Base-by-base conservation (phyloP, 2,797 vertebrate species). In the Decapterus maruadsi region DNA sequence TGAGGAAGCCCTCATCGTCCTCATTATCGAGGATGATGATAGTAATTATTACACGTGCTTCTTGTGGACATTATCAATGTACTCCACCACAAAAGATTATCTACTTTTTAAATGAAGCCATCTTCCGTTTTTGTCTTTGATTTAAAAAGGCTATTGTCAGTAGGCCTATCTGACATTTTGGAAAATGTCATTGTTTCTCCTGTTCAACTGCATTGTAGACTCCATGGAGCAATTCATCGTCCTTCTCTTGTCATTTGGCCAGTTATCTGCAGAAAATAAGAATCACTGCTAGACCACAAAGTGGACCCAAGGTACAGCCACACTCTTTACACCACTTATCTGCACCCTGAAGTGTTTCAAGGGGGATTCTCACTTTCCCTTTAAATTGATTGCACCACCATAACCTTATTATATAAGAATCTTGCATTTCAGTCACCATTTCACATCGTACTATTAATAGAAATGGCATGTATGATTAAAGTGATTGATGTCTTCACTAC, bases 401-500 rank as follows among this genome's bases (percentile, higher is more conserved):
- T 51, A 56, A 20, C 56, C 5, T 17, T 20, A 54, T 72, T 66
- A 77, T 26, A 1, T 69, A 72, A 69, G 43, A 75, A 26, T 26
- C 22, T 53, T 72, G n/a, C 50, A 45, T 66, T 66, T 60, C 7
- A 66, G 29, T 68, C 22, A 48, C 22, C 29, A 11, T 55, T 16
- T n/a, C 43, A 17, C n/a, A 54, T 42, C 34, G 8, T 19, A 9
- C 72, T 71, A 59, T 62, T 63, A 70, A 77, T 77, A 83, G 62
- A 84, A 69, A 83, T 76, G 61, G 38, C 63, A 83, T 43, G 3
- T 64, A 80, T 85, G 67, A 75, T 88, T 79, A 72, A 78, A 54
- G 40, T 80, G 80, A 85, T 34, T 76, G 69, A 81, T 46, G 9
- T 76, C 55, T 55, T 71, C 65, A 5, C 50, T 57, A 43, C 73